Evolutionary conservation across 64 coral and sea anemone genomes (phyloP).

Genomic region (Platygyra sinensis): DNA sequence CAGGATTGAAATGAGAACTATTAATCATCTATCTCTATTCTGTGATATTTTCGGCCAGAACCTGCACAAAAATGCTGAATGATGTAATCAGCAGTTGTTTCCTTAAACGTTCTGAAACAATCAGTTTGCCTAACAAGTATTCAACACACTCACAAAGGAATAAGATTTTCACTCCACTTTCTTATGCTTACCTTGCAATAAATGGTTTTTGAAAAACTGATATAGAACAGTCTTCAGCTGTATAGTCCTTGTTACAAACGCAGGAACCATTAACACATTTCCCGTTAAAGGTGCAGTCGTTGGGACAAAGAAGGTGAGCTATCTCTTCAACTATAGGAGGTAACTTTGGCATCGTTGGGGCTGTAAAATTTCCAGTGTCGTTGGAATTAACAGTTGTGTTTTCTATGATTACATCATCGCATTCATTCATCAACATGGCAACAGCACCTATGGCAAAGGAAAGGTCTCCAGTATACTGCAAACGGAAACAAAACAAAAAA

Average conservation of each 20-base stretch:
- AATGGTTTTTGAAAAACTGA: not conserved
- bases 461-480: too few species aligned
- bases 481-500: too few species aligned
- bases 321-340: not conserved
- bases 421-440: too few species aligned
- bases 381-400: not conserved
- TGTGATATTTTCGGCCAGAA: too few species aligned
- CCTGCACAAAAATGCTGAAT: too few species aligned
- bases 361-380: not conserved
- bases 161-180: too few species aligned
- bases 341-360: not conserved
- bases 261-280: constrained; percentile 61
- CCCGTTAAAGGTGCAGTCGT: constrained; percentile 43
- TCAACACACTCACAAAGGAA: too few species aligned
- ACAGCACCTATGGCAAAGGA: too few species aligned
- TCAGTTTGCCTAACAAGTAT: not conserved
- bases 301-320: constrained; percentile 35
- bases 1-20: too few species aligned
- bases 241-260: constrained; percentile 52
- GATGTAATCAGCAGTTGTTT: not conserved
- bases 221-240: constrained; percentile 54
- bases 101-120: not conserved
- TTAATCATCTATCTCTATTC: too few species aligned
- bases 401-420: too few species aligned
- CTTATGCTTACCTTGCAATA: constrained; percentile 8